Percentiles rank a stretch among this genome's conserved stretches.
These are phyloP conservation scores for Huso huso DNA, from an alignment of 2,797 vertebrate species.

Conservation along the genomic window DNA sequence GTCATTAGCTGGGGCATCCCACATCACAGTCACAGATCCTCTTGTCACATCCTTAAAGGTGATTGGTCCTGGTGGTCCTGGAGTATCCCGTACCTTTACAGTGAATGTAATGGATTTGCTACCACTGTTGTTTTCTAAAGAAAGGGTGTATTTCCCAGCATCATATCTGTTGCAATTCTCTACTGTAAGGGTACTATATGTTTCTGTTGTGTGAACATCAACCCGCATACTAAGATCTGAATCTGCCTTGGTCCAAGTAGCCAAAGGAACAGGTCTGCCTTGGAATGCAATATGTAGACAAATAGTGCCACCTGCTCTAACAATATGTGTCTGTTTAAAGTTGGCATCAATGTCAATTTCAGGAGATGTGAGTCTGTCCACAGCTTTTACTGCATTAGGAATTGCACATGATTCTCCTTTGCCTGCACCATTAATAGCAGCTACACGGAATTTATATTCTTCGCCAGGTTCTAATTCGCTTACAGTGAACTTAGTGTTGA, in stretches of 20 bases:
- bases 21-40: conserved; percentile 76
- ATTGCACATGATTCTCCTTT: conserved; percentile 78
- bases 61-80: conserved; percentile 80
- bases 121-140: conserved; percentile 84
- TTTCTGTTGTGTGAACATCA: conserved; percentile 78
- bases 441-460: conserved; percentile 87
- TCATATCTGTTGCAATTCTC: conserved; percentile 89
- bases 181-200: conserved; percentile 74
- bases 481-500: conserved; percentile 74
- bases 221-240: conserved; percentile 76
- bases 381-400: conserved; percentile 68
- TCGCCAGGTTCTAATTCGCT: conserved; percentile 74
- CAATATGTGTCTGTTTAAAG: conserved; percentile 91
- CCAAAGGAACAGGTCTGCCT: conserved; percentile 82
- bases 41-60: conserved; percentile 79
- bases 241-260: conserved; percentile 83
- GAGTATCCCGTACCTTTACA: conserved; percentile 87
- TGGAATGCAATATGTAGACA: conserved; percentile 79
- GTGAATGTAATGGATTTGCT: conserved; percentile 80
- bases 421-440: conserved; percentile 82
- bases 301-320: conserved; percentile 79
- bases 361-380: conserved; percentile 78
- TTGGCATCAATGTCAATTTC: conserved; percentile 90
- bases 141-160: conserved; percentile 85
- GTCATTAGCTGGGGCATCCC: conserved; percentile 84